A percentile compares a stretch with the other conserved stretches of the same genome.
These are phyloP conservation scores for Xyliphius kryptos DNA, from an alignment of 2,113 vertebrate genomes.

Conservation along the genomic window DNA sequence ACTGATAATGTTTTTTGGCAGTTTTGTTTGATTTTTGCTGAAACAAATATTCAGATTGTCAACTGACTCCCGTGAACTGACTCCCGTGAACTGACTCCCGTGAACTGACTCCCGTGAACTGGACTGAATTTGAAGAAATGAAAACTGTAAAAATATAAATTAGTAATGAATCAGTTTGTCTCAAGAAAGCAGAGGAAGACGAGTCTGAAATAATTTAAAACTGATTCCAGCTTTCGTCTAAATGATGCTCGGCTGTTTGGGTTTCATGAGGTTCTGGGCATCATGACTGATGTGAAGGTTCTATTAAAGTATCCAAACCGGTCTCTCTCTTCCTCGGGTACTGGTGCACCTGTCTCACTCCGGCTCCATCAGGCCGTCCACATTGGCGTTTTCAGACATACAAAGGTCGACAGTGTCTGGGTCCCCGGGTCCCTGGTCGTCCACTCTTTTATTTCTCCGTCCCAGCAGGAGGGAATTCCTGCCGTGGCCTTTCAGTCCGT, in stretches of 20 bases:
- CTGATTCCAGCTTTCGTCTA: background rate
- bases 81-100: too few relatives aligned
- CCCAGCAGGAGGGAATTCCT: conserved; percentile 66
- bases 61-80: too few relatives aligned
- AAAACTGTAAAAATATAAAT: conserved; percentile 1
- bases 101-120: too few relatives aligned
- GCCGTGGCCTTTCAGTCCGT: conserved; percentile 48
- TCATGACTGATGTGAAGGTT: background rate
- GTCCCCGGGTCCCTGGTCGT: conserved; percentile 30
- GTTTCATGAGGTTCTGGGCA: background rate
- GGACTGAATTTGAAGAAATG: background rate
- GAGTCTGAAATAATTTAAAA: background rate
- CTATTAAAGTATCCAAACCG: background rate
- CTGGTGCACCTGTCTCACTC: conserved; percentile 42
- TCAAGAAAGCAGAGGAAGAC: background rate
- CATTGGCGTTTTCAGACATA: conserved; percentile 25
- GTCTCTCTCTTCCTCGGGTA: conserved; percentile 16
- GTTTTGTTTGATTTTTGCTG: too few relatives aligned
- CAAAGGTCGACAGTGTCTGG: conserved; percentile 44
- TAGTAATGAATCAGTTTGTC: background rate
- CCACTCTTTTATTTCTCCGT: conserved; percentile 46
- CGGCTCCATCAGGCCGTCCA: conserved; percentile 26
- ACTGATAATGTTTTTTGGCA: too few relatives aligned
- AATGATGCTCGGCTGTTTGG: background rate
- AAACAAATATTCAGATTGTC: too few relatives aligned